These are phyloP conservation scores for Ostrea denselamellosa DNA, from an alignment of 1,140 invertebrate genomes.

Conservation along the genomic window DNA sequence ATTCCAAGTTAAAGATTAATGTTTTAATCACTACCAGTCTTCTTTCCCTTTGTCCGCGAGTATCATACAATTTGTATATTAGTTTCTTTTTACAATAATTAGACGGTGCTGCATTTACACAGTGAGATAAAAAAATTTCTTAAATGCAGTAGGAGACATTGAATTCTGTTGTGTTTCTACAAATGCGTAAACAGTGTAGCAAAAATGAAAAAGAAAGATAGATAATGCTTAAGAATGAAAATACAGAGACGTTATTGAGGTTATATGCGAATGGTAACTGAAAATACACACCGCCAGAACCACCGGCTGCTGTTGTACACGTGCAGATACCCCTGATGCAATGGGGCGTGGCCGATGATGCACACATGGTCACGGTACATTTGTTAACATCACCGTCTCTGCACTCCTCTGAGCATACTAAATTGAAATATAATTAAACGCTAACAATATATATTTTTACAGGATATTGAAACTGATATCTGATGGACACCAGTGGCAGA, in stretches of 20 bases:
- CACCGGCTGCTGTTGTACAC: not conserved
- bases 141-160: too few species aligned
- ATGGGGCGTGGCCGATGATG: not conserved
- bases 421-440: not conserved
- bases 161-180: too few species aligned
- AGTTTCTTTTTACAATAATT: too few species aligned
- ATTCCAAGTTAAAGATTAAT: too few species aligned
- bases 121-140: too few species aligned
- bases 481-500: too few species aligned
- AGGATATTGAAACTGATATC: too few species aligned
- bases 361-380: not conserved
- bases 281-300: not conserved
- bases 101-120: too few species aligned
- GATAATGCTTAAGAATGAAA: not conserved
- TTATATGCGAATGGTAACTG: not conserved
- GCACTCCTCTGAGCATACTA: not conserved
- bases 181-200: too few species aligned
- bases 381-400: not conserved
- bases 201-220: not conserved
- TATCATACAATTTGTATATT: not conserved
- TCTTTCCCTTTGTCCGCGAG: not conserved
- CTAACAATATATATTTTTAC: not conserved
- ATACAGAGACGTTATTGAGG: not conserved
- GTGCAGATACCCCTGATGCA: not conserved
- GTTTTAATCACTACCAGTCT: not conserved